Evolutionary conservation across 2,113 vertebrate genomes (phyloP), one percentile per base, ranked within the genome.

Genomic region (Elanoides forficatus): DNA sequence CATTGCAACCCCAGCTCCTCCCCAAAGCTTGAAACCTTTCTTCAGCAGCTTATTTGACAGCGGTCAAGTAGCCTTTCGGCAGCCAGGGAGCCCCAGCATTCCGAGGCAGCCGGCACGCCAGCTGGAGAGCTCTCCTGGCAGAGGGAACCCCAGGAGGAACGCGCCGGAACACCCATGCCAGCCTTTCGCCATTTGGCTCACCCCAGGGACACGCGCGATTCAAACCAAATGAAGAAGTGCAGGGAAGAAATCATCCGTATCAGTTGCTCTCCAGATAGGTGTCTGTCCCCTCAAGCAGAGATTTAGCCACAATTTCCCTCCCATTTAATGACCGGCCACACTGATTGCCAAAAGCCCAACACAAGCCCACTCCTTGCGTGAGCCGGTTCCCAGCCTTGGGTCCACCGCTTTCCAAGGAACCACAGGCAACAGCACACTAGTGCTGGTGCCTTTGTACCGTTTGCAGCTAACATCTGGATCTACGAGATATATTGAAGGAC

Each of bases 61-160:
- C 4, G 36, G 56, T 34, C n/a, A 15, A 19, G 30, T 1, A 32
- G 21, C 8, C 0, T 4, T 19, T 25, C 20, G 3, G 13, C 16
- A 43, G 26, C 0, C 36, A n/a, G 38, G 58, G 26, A 76, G 36
- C 36, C 50, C 29, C 21, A 20, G 75, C 2, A 1, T 3, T 7
- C 9, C 0, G 0, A 72, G 52, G 42, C 6, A 8, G 73, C 15
- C 4, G 1, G 45, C 21, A 4, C 1, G 4, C 55, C 12, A 14
- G 25, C 42, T 2, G 2, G n/a, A 56, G 65, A 5, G 15, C 56
- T 32, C 17, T 32, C 36, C 56, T 13, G 47, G 10, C 5, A n/a
- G 62, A 6, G 38, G 36, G 23, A 68, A 43, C 10, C 15, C 86
- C 58, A 21, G 63, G 22, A 63, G 63, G 68, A 70, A 56, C 1